Conservation (phyloP, 2,113 vertebrate species). For the Halichoerus grypus region DNA sequence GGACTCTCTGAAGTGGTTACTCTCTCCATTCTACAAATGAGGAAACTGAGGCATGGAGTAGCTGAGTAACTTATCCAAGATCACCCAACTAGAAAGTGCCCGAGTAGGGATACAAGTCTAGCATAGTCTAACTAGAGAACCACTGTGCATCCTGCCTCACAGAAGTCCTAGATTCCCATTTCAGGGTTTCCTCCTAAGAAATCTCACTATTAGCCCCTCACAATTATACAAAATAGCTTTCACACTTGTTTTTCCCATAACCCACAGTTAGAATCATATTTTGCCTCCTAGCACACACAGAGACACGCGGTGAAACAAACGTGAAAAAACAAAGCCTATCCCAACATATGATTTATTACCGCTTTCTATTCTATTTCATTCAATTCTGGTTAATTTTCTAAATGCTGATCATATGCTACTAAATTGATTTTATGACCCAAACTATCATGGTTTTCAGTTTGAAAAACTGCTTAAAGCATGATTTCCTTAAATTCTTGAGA, state of each 20-base stretch:
- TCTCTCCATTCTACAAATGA: not conserved
- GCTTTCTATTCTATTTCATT: not conserved
- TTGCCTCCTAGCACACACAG: not conserved
- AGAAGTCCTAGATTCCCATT: not conserved
- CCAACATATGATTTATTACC: not conserved
- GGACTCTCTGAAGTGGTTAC: not conserved
- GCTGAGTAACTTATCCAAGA: not conserved
- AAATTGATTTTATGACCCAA: not conserved
- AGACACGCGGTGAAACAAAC: not conserved
- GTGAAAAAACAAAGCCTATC: not conserved
- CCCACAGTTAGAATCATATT: not conserved
- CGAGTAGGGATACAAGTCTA: not conserved
- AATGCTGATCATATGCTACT: not conserved
- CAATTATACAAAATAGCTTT: not conserved
- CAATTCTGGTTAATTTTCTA: not conserved
- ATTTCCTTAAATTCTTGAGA: not conserved
- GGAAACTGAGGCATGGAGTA: not conserved
- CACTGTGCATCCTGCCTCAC: not conserved
- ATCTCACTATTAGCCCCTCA: not conserved
- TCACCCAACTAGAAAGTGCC: not conserved
- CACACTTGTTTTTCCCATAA: not conserved
- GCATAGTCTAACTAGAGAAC: not conserved
- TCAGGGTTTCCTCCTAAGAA: not conserved
- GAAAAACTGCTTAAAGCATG: not conserved
- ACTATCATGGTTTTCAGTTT: not conserved